A percentile compares a stretch with the other conserved stretches of the same genome.
phyloP scores from a whole-genome alignment of 2,888 invertebrate genomes.

The Synanthedon formicaeformis region DNA sequence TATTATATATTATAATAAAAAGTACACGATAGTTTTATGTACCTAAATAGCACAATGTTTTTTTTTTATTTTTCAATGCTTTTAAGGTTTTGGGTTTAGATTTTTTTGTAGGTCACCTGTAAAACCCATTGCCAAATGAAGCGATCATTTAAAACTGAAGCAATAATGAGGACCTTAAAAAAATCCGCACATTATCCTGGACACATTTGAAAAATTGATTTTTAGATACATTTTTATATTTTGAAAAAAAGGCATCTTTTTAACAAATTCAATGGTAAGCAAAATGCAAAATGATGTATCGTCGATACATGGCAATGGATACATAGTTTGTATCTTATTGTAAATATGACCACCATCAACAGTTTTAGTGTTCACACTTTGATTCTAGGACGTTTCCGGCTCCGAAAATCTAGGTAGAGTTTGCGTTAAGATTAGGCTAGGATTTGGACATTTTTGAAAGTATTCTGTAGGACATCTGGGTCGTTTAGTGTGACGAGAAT shows the following conservation, averaged over 20 bases:
- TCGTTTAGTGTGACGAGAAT: conserved; percentile 39
- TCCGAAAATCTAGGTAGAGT: conserved; percentile 34
- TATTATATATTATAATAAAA: neutral
- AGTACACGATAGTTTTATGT: conserved; percentile 6
- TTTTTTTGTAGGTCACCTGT: neutral
- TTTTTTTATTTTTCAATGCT: conserved; percentile 2
- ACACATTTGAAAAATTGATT: too few species aligned
- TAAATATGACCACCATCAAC: neutral
- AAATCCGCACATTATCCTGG: too few species aligned
- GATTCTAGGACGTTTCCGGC: conserved; percentile 26
- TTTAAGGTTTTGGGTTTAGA: conserved; percentile 1
- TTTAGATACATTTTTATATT: too few species aligned
- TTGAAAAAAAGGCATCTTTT: too few species aligned
- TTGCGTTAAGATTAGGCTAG: conserved; percentile 44
- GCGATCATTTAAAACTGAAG: too few species aligned
- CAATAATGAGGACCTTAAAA: too few species aligned
- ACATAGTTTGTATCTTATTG: conserved; percentile 15
- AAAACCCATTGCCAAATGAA: neutral
- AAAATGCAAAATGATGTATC: too few species aligned
- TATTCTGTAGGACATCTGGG: conserved; percentile 11
- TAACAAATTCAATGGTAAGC: too few species aligned
- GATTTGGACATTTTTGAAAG: conserved; percentile 34
- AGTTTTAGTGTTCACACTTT: neutral
- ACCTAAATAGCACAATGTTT: conserved; percentile 4
- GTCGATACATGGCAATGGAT: neutral